These are phyloP conservation scores for Falco naumanni DNA, from an alignment of 2,797 vertebrate genomes.

Conservation along the genomic window DNA sequence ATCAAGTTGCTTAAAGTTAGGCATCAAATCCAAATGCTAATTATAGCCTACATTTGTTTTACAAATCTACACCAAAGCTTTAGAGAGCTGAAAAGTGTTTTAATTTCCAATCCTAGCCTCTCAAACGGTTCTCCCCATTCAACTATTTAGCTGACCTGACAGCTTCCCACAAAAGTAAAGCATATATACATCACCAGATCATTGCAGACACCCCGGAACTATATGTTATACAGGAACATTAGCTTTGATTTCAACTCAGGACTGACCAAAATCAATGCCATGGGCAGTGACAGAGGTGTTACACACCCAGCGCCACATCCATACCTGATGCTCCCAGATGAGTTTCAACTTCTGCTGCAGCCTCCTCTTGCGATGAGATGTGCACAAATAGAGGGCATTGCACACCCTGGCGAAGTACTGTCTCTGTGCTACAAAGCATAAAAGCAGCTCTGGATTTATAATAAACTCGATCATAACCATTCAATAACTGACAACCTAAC, in stretches of 20 bases:
- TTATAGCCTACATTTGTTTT: not conserved
- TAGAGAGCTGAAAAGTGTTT: not conserved
- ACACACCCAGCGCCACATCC: not conserved
- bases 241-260: not conserved
- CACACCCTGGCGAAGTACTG: not conserved
- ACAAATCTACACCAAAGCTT: not conserved
- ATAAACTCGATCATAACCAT: not conserved
- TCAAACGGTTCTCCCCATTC: not conserved
- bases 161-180: not conserved
- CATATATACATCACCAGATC: not conserved
- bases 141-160: not conserved
- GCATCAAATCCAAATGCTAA: not conserved
- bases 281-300: not conserved
- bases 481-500: not conserved
- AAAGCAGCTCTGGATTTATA: not conserved
- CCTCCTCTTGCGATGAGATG: not conserved
- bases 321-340: not conserved
- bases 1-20: not conserved
- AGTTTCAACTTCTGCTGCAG: not conserved
- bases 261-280: not conserved
- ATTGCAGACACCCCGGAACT: not conserved
- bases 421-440: not conserved
- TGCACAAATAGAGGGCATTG: not conserved
- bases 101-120: not conserved
- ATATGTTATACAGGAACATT: not conserved